Evolutionary conservation across 2,888 invertebrate species (phyloP).

Genomic region (Stictocephala bisonia): DNA sequence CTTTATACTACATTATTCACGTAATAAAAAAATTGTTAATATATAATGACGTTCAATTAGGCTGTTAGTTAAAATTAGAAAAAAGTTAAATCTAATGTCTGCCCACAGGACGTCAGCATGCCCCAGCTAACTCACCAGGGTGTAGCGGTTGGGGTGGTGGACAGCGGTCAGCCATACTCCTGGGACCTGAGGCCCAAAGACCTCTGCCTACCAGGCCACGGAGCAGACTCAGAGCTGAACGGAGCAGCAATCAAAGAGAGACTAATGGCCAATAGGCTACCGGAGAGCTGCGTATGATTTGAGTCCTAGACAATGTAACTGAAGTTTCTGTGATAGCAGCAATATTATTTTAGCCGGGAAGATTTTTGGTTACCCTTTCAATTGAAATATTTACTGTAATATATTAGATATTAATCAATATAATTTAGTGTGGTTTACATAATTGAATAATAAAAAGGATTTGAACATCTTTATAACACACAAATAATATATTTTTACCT

Average conservation of each 20-base stretch:
- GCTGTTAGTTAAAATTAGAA: no score
- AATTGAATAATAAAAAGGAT: not conserved
- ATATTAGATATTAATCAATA: not conserved
- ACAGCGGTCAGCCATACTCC: conserved; percentile 64
- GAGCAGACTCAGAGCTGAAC: conserved; percentile 69
- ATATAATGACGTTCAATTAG: no score
- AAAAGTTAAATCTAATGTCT: no score
- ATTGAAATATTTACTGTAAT: not conserved
- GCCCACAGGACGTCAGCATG: not conserved
- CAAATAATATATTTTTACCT: not conserved
- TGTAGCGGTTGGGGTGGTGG: no score
- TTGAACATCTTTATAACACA: not conserved
- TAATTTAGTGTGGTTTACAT: not conserved
- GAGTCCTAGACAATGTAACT: not conserved
- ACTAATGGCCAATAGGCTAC: conserved; percentile 86
- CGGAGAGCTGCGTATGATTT: conserved; percentile 86
- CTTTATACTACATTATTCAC: no score
- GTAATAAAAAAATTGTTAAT: no score
- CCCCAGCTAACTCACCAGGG: conserved; percentile 16
- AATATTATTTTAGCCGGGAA: conserved; percentile 11
- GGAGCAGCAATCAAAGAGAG: conserved; percentile 89
- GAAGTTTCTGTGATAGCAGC: conserved; percentile 39
- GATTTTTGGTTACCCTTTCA: not conserved
- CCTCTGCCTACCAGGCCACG: conserved; percentile 63
- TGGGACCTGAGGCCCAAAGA: conserved; percentile 69